A percentile compares a stretch with the other conserved stretches of the same genome.
Evolutionary conservation across 2,797 vertebrate species (phyloP).

Genomic region (Eurystomus glaucurus): DNA sequence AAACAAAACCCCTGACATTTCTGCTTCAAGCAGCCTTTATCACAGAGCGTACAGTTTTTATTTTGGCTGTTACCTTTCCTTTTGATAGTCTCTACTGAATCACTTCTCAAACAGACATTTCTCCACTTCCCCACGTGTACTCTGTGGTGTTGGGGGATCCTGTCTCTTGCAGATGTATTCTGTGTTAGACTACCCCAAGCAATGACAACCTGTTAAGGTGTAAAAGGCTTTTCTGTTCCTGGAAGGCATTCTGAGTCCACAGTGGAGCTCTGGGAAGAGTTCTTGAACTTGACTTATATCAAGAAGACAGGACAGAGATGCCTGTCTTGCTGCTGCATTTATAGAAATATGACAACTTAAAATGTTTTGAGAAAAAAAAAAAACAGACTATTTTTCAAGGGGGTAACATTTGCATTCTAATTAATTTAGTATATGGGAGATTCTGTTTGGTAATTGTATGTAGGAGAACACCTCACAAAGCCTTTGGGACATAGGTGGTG

Average conservation of each 20-base stretch:
- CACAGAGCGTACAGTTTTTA: neutral
- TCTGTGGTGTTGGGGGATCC: neutral
- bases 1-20: conserved; percentile 53
- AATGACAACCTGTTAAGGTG: neutral
- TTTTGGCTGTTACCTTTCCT: conserved; percentile 63
- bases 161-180: neutral
- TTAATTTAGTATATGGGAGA: neutral
- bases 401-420: neutral
- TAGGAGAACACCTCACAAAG: neutral
- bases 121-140: neutral
- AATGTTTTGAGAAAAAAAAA: neutral
- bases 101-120: conserved; percentile 47
- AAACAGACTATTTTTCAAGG: neutral
- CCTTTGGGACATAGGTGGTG: neutral
- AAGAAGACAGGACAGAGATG: neutral
- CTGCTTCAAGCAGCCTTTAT: conserved; percentile 67
- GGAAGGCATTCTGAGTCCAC: neutral
- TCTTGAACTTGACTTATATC: neutral
- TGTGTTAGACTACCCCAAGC: neutral
- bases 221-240: neutral
- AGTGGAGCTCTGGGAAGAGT: neutral
- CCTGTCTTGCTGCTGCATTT: neutral
- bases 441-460: neutral
- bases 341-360: neutral
- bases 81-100: conserved; percentile 65